phyloP scores from a whole-genome alignment of 2,888 invertebrate species.

The Halictus ligatus region DNA sequence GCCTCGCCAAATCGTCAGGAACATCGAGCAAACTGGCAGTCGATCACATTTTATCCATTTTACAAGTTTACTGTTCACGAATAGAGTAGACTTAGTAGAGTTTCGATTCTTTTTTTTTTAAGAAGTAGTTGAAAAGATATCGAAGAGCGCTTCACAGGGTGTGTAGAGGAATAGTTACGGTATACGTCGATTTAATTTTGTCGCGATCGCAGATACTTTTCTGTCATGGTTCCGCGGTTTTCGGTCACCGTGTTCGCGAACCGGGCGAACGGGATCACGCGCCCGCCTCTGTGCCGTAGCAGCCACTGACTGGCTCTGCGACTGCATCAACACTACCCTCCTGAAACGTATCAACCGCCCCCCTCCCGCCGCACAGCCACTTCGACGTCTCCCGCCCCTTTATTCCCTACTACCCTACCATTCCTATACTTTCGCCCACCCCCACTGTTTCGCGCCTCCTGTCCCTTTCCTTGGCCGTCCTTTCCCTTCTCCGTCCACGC shows the following conservation, averaged over 20 bases:
- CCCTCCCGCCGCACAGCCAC: slow-evolving; percentile 19
- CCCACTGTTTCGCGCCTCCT: slow-evolving; percentile 42
- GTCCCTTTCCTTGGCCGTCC: slow-evolving; percentile 9
- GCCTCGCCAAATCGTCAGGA: not conserved
- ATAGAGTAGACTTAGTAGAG: not conserved
- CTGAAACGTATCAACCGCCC: slow-evolving; percentile 71
- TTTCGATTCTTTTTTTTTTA: not conserved
- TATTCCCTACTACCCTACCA: slow-evolving; percentile 49
- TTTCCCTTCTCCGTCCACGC: slow-evolving; percentile 18
- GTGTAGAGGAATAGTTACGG: not conserved
- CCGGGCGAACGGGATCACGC: slow-evolving; percentile 54
- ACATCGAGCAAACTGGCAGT: not conserved
- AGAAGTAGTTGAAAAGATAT: not conserved
- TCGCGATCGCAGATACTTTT: slow-evolving; percentile 34
- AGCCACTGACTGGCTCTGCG: slow-evolving; percentile 81
- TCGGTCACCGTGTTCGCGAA: slow-evolving; percentile 24
- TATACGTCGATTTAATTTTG: not conserved
- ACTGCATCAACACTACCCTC: slow-evolving; percentile 78
- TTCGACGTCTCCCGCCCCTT: slow-evolving; percentile 17
- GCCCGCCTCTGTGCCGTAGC: slow-evolving; percentile 80
- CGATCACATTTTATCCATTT: slow-evolving; percentile 6
- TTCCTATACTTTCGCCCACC: slow-evolving; percentile 26
- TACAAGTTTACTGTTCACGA: not conserved
- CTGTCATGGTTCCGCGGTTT: slow-evolving; percentile 48
- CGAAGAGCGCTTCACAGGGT: not conserved